Percentiles rank a stretch among this genome's conserved stretches.
These are phyloP conservation scores for Proctacanthus coquilletti DNA, from an alignment of 1,140 invertebrate species.

Conservation along the genomic window DNA sequence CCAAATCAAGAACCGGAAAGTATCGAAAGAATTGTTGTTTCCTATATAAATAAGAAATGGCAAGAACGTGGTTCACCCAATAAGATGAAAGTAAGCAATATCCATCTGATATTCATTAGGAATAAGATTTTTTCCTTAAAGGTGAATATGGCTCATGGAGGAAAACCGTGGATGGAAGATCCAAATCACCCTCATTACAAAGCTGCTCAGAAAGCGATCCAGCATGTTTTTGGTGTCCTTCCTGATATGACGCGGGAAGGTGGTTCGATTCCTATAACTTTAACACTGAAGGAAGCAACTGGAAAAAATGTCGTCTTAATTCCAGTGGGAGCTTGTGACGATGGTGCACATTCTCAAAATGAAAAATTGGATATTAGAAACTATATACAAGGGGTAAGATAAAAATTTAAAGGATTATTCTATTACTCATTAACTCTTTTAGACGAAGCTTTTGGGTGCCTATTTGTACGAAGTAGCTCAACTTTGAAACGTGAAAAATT, in stretches of 20 bases:
- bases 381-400: conserved; percentile 84
- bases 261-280: conserved; percentile 88
- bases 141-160: conserved; percentile 21
- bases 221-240: conserved; percentile 79
- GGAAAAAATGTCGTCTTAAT: conserved; percentile 86
- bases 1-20: conserved; percentile 74
- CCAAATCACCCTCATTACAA: conserved; percentile 82
- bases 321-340: conserved; percentile 82
- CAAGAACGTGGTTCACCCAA: conserved; percentile 66
- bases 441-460: conserved; percentile 75
- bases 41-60: conserved; percentile 59
- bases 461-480: conserved; percentile 67
- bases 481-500: too few relatives aligned
- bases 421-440: conserved; percentile 33
- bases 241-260: conserved; percentile 93
- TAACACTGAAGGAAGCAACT: conserved; percentile 79
- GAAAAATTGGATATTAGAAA: conserved; percentile 88
- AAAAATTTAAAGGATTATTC: conserved; percentile 8
- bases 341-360: conserved; percentile 97
- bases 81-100: conserved; percentile 50
- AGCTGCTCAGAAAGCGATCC: conserved; percentile 73
- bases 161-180: conserved; percentile 82
- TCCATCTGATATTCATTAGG: conserved; percentile 7
- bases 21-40: conserved; percentile 54
- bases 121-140: conserved; percentile 1